A percentile compares a stretch with the other conserved stretches of the same genome.
phyloP scores from a whole-genome alignment of 1,140 invertebrate species.

The Drosophila sp. region DNA sequence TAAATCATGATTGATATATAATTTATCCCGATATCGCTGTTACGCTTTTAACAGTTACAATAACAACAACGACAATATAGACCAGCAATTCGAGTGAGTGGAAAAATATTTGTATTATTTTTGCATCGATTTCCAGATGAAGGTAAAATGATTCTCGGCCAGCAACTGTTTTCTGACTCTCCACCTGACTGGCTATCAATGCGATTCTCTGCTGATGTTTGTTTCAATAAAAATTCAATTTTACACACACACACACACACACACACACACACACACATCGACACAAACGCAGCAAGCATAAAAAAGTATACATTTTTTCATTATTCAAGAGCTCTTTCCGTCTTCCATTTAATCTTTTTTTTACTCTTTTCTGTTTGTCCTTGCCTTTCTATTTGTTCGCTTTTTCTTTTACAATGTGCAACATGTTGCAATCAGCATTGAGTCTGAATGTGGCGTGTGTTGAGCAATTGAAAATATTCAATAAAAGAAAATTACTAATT shows the following conservation, averaged over 20 bases:
- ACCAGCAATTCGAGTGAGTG: neutral
- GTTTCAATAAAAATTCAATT: conserved; percentile 61
- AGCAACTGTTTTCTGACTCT: neutral
- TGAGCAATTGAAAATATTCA: neutral
- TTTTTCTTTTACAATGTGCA: conserved; percentile 31
- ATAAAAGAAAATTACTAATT: conserved; percentile 17
- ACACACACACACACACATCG: no score
- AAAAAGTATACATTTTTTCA: conserved; percentile 33
- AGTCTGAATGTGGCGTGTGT: neutral
- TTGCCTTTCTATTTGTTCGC: conserved; percentile 6
- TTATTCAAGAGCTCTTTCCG: conserved; percentile 19
- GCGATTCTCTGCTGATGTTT: conserved; percentile 32
- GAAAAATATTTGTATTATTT: conserved; percentile 48
- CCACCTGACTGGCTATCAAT: conserved; percentile 40
- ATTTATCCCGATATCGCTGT: neutral
- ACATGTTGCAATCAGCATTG: conserved; percentile 42
- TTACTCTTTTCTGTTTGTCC: neutral
- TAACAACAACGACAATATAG: conserved; percentile 2
- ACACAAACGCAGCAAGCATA: conserved; percentile 17
- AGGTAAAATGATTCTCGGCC: neutral
- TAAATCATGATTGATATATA: no score
- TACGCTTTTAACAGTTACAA: no score
- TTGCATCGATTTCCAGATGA: conserved; percentile 28
- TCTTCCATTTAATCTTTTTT: conserved; percentile 11
- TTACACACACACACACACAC: conserved; percentile 26